A percentile compares a stretch with the other conserved stretches of the same genome.
Conservation (phyloP, 2,113 vertebrate species). For the Saguinus imperator region DNA sequence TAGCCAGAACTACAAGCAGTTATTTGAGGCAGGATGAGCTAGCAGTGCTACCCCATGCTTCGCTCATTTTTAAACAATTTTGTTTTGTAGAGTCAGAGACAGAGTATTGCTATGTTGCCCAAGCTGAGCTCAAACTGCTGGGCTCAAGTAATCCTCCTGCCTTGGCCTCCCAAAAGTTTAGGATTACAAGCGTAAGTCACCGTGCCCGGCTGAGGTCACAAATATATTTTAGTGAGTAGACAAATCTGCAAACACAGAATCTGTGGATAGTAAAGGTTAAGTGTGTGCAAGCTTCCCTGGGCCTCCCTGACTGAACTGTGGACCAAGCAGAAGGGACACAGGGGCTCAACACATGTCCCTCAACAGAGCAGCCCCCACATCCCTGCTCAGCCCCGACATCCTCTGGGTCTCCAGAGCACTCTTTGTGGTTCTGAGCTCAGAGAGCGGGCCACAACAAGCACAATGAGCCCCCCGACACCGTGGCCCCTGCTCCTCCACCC, state of each 20-base stretch:
- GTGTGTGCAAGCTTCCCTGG: background rate
- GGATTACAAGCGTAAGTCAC: background rate
- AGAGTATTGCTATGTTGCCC: no score
- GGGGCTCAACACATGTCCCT: background rate
- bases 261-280: background rate
- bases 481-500: background rate
- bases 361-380: no score
- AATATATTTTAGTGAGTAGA: background rate
- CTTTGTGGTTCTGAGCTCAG: background rate
- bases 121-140: background rate
- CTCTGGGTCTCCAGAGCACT: background rate
- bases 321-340: background rate
- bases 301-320: accelerated
- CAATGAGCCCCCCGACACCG: no score
- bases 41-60: no score
- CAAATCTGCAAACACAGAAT: background rate
- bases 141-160: background rate
- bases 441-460: no score
- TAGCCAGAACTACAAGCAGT: background rate
- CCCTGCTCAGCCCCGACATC: no score
- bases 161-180: background rate
- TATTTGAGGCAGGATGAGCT: no score
- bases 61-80: no score
- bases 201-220: background rate
- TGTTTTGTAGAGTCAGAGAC: no score